phyloP scores from a whole-genome alignment of 2,113 vertebrate species.

The Siniperca chuatsi region DNA sequence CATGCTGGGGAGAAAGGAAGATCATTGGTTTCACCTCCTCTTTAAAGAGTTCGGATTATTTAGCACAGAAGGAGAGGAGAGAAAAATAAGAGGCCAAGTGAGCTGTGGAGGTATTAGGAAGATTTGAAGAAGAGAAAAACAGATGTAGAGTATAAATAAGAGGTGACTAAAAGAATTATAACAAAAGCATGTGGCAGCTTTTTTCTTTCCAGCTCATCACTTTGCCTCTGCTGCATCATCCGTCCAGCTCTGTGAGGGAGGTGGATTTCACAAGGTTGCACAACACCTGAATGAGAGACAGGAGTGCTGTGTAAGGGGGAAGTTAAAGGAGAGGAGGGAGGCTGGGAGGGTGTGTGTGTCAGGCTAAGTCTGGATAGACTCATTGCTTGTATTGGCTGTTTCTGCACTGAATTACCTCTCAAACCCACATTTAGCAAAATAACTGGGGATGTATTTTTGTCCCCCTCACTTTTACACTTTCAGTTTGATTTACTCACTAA shows the following conservation, averaged over 20 bases:
- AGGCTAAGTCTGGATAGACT: background rate
- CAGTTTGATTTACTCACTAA: background rate
- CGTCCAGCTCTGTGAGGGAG: slow-evolving; percentile 6
- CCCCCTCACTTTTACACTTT: background rate
- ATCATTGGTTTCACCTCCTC: background rate
- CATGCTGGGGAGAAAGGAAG: slow-evolving; percentile 18
- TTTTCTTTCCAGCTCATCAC: slow-evolving; percentile 36
- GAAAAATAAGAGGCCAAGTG: background rate
- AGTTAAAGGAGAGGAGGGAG: background rate
- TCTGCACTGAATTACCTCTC: background rate
- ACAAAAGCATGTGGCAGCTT: slow-evolving; percentile 14
- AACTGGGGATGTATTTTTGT: too few species aligned
- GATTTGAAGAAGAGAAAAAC: background rate
- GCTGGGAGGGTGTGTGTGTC: background rate
- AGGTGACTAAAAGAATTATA: background rate
- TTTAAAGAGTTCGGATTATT: slow-evolving; percentile 1
- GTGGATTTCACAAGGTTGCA: slow-evolving; percentile 17
- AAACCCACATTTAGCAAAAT: background rate
- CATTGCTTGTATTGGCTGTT: background rate
- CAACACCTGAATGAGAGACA: background rate
- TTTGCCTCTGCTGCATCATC: slow-evolving; percentile 25
- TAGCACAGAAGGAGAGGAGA: background rate
- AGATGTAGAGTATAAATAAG: background rate
- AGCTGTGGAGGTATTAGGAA: background rate
- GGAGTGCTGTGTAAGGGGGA: slow-evolving; percentile 22